phyloP scores from a whole-genome alignment of 2,888 invertebrate species.

The Incurvaria masculella region DNA sequence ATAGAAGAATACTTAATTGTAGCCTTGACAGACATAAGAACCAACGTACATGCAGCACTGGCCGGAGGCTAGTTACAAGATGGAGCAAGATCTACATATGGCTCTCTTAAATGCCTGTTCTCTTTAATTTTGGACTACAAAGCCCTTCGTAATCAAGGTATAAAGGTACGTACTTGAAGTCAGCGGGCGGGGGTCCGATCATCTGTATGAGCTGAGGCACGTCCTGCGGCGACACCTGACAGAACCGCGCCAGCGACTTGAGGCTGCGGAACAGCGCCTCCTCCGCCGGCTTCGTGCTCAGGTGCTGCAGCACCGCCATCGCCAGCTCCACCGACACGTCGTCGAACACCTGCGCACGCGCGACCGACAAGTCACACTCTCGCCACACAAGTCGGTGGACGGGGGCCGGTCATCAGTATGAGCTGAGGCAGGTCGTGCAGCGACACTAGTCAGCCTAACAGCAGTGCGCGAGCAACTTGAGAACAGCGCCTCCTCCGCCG shows the following conservation, averaged over 20 bases:
- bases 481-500: conserved; percentile 75
- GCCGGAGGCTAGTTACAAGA: too few relatives aligned
- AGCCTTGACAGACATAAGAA: too few relatives aligned
- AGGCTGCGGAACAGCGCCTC: conserved; percentile 77
- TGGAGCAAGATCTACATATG: too few relatives aligned
- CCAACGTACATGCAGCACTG: too few relatives aligned
- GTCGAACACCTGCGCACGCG: conserved; percentile 74
- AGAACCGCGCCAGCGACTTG: conserved; percentile 72
- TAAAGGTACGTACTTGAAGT: conserved; percentile 62
- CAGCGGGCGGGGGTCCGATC: conserved; percentile 84
- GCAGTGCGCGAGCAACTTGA: conserved; percentile 74
- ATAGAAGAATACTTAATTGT: too few relatives aligned
- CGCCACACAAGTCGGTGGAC: conserved; percentile 78
- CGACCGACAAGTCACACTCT: background rate
- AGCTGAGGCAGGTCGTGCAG: conserved; percentile 82
- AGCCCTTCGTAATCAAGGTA: too few relatives aligned
- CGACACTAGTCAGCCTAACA: conserved; percentile 73
- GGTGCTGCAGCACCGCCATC: conserved; percentile 88
- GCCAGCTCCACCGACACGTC: conserved; percentile 89
- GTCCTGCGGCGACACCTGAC: conserved; percentile 73
- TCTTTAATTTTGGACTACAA: too few relatives aligned
- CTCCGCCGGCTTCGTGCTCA: conserved; percentile 75
- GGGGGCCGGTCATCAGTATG: conserved; percentile 90
- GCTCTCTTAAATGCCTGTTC: too few relatives aligned
- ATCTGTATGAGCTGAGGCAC: conserved; percentile 87